A percentile compares a stretch with the other conserved stretches of the same genome.
Evolutionary conservation across 2,888 invertebrate species (phyloP).

Genomic region (Pandemis heparana): DNA sequence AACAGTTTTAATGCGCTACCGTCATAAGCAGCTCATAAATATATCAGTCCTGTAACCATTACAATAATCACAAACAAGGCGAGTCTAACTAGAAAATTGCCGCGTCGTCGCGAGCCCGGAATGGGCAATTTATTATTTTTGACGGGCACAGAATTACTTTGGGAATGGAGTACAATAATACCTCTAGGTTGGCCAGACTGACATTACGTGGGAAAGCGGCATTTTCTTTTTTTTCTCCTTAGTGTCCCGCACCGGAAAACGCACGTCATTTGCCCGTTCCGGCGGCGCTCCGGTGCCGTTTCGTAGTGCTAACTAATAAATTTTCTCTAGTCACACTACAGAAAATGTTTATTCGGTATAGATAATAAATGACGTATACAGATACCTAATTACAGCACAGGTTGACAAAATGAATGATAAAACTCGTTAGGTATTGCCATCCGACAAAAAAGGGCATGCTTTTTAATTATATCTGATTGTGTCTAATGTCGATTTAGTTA

Average conservation of each 20-base stretch:
- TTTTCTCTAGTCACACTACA: constrained; percentile 35
- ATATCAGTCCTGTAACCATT: constrained; percentile 36
- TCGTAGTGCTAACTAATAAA: constrained; percentile 40
- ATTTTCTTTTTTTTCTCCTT: constrained; percentile 35
- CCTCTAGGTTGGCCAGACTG: constrained; percentile 41
- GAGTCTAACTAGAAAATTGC: constrained; percentile 42
- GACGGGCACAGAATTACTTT: constrained; percentile 42
- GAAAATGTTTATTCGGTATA: constrained; percentile 15
- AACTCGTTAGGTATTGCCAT: neutral
- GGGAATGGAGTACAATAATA: constrained; percentile 43
- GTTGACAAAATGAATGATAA: neutral
- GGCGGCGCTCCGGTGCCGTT: constrained; percentile 34
- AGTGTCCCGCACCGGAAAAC: constrained; percentile 41
- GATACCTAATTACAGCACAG: constrained; percentile 5
- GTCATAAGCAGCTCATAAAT: constrained; percentile 21
- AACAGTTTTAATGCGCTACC: neutral
- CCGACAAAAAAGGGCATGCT: too few relatives aligned
- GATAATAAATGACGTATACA: constrained; percentile 13
- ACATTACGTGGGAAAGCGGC: constrained; percentile 42
- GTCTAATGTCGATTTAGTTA: too few relatives aligned
- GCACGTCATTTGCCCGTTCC: constrained; percentile 42
- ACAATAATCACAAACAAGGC: constrained; percentile 43
- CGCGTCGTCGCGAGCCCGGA: constrained; percentile 26
- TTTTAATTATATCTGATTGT: too few relatives aligned
- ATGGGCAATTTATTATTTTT: constrained; percentile 43